Evolutionary conservation across 2,797 vertebrate genomes (phyloP), one percentile per base, ranked within the genome.

Genomic region (Falco novaeseelandiae): DNA sequence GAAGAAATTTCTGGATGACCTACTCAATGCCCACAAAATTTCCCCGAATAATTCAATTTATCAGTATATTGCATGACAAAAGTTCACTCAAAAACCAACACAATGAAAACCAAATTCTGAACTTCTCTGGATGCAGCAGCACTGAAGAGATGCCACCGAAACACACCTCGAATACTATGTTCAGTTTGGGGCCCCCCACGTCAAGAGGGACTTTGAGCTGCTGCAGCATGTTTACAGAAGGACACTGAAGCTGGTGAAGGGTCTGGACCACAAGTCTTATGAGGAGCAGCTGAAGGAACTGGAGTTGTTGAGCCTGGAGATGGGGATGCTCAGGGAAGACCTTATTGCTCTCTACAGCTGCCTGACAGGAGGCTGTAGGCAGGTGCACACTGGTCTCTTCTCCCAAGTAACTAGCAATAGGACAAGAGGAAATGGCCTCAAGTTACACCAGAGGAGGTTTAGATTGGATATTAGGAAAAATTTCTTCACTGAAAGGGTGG

Each of bases 331-430:
- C 67, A n/a, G 23, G 36, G 4, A 3, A 14, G 12, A 29, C 14
- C 14, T 30, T 27, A 4, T 55, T 5, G 6, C 34, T 26, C 73
- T 61, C 14, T 8, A 55, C 14, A 44, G 34, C 2, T 10, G 32
- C 42, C 8, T 17, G 23, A 23, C 8, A 49, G 23, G 10, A 73
- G 6, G 9, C 5, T 32, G 25, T 7, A 73, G 29, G 25, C 11
- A 34, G 21, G 29, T 26, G 6, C 6, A 27, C 9, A 3, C 32
- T 2, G 0, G 2, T 8, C 21, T 61, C 5, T 73, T 55, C 27
- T 25, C 34, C 11, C 27, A 7, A 7, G 7, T 10, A 49, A 61
- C 7, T 14, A 51, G 36, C 4, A 20, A 30, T 2, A 20, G 25
- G 36, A 57, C 8, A 38, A 57, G 29, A 46, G 12, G 32, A 79